These are phyloP conservation scores for Sclerodermus sp. DNA, from an alignment of 2,888 invertebrate genomes.

Conservation along the genomic window DNA sequence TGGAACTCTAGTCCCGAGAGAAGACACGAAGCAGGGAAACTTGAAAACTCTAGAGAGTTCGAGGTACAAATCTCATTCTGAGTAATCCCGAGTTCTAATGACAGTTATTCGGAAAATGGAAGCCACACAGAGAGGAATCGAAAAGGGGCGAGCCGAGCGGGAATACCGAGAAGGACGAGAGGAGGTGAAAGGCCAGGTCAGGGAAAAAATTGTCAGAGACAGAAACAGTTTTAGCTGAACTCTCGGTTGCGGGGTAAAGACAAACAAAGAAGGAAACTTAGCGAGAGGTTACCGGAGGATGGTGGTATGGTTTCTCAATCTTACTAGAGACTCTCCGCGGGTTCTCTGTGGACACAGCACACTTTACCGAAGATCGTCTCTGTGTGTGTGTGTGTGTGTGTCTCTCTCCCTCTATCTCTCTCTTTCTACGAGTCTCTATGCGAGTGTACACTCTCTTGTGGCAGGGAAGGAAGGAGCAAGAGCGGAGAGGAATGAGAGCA, in stretches of 20 bases:
- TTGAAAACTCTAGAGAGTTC: neutral
- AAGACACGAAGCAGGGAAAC: neutral
- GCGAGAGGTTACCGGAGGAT: neutral
- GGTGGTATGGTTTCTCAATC: no score
- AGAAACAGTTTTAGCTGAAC: neutral
- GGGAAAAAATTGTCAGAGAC: neutral
- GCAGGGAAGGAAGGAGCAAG: constrained; percentile 5
- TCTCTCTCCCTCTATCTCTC: neutral
- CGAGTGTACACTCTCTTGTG: no score
- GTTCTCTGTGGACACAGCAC: neutral
- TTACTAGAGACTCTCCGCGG: constrained; percentile 12
- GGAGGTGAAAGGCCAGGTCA: constrained; percentile 5
- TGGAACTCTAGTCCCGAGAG: no score
- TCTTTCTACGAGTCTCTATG: neutral
- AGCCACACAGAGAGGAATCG: neutral
- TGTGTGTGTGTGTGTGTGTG: constrained; percentile 4
- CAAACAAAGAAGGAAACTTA: constrained; percentile 1
- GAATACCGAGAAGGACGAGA: neutral
- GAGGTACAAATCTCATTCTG: neutral
- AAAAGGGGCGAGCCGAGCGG: constrained; percentile 4
- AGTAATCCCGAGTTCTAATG: no score
- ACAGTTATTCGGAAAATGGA: no score
- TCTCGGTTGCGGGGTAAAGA: neutral
- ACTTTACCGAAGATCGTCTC: neutral
- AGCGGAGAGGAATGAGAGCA: constrained; percentile 21